These are phyloP conservation scores for Picathartes gymnocephalus DNA, from an alignment of 2,113 vertebrate species.

Conservation along the genomic window DNA sequence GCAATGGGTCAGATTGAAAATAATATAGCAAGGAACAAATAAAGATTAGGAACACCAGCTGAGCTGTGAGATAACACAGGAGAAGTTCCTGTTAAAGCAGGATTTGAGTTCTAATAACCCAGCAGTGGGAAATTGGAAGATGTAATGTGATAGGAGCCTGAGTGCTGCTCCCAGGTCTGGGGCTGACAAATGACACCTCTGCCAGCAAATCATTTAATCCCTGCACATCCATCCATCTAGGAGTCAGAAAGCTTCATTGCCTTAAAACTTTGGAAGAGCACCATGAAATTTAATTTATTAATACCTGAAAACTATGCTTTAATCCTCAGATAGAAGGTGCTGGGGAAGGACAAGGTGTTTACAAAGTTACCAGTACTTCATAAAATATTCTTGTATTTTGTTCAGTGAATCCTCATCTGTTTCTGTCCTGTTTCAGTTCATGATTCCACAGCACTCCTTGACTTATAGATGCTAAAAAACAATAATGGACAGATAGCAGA, in stretches of 20 bases:
- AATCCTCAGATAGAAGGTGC: not conserved
- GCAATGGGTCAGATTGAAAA: not conserved
- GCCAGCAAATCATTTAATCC: constrained; percentile 10
- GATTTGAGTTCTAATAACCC: not conserved
- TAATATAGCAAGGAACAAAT: not conserved
- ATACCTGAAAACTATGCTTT: not conserved
- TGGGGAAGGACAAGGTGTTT: not conserved
- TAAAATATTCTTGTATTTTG: not conserved
- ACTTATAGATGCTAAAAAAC: not conserved
- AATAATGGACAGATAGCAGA: not conserved
- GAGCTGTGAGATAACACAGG: constrained; percentile 12
- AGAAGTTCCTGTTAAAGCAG: not conserved
- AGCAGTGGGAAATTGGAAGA: constrained; percentile 34
- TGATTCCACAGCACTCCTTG: not conserved
- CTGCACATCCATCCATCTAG: not conserved
- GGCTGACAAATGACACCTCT: constrained; percentile 1
- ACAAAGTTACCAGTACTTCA: not conserved
- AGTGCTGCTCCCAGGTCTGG: not conserved
- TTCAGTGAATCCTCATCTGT: not conserved
- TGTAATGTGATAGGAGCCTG: not conserved
- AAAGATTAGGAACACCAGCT: constrained; percentile 4
- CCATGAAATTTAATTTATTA: not conserved
- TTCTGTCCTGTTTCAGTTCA: not conserved
- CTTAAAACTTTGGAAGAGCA: not conserved
- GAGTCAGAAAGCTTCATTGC: not conserved